phyloP scores from a whole-genome alignment of 2,888 invertebrate species.

The Teleogryllus oceanicus region DNA sequence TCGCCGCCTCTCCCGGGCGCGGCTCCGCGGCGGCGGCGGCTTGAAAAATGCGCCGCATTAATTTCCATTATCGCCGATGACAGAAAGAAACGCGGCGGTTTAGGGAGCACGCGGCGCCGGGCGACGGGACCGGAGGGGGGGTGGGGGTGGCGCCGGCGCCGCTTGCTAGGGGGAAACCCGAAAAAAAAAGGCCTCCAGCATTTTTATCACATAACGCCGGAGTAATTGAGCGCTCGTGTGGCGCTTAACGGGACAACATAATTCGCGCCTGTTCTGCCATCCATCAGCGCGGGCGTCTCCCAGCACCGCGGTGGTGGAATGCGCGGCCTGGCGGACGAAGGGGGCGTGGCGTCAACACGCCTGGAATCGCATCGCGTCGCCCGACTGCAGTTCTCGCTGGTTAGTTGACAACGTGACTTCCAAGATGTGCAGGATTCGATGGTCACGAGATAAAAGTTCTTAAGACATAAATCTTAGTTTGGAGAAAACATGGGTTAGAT shows the following conservation, averaged over 20 bases:
- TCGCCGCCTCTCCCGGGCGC: no score
- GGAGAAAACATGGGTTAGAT: no score
- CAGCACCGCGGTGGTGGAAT: not conserved
- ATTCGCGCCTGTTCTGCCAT: not conserved
- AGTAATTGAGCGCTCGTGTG: not conserved
- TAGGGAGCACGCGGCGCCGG: not conserved
- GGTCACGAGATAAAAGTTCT: no score
- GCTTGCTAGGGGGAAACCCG: not conserved
- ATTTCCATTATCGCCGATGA: slow-evolving; percentile 18
- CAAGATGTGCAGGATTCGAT: no score
- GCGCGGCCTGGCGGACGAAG: no score
- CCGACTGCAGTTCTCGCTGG: no score
- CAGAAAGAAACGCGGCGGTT: slow-evolving; percentile 9
- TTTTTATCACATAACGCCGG: slow-evolving; percentile 1
- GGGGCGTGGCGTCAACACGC: no score
- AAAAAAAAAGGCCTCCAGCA: not conserved
- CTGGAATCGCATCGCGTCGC: no score
- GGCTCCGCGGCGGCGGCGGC: not conserved
- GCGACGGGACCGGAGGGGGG: not conserved
- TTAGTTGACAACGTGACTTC: no score
- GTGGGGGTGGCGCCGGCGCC: not conserved
- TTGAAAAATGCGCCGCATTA: slow-evolving; percentile 1
- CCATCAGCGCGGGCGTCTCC: not conserved
- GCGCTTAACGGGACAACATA: slow-evolving; percentile 1
- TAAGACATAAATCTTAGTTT: no score